Evolutionary conservation across 2,113 vertebrate species (phyloP).

Genomic region (Mormyrus iriodes): DNA sequence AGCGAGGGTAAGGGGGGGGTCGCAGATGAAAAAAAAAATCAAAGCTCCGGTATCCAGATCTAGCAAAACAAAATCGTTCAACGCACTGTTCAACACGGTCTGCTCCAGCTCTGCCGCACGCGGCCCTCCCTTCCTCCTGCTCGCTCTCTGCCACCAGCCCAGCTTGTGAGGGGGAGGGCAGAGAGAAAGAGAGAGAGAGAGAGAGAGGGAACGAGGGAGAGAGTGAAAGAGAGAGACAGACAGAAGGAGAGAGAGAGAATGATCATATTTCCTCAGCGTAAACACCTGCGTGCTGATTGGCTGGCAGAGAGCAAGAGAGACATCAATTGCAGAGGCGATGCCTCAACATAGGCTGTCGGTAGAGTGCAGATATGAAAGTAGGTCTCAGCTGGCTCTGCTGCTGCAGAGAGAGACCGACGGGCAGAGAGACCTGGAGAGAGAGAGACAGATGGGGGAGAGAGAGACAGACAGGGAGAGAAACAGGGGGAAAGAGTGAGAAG

Average conservation of each 20-base stretch:
- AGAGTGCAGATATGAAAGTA: conserved; percentile 49
- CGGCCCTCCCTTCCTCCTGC: conserved; percentile 35
- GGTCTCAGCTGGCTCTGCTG: conserved; percentile 47
- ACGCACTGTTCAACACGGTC: conserved; percentile 32
- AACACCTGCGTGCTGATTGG: conserved; percentile 27
- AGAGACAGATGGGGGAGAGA: background rate
- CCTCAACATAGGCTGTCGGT: conserved; percentile 32
- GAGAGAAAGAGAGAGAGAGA: conserved; percentile 5
- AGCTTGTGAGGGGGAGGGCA: conserved; percentile 23
- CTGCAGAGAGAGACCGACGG: conserved; percentile 37
- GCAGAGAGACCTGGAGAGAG: conserved; percentile 24
- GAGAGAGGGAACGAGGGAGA: background rate
- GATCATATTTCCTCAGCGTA: conserved; percentile 43
- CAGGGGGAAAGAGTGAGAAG: background rate
- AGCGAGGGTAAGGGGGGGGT: conserved; percentile 2
- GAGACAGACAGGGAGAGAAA: background rate
- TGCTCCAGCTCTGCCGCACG: conserved; percentile 37
- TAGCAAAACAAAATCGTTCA: conserved; percentile 13
- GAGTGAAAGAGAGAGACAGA: conserved; percentile 13
- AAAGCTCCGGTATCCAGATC: conserved; percentile 39
- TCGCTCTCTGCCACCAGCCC: conserved; percentile 38
- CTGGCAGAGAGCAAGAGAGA: conserved; percentile 23
- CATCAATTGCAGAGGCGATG: conserved; percentile 29
- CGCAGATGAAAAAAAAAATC: conserved; percentile 20
- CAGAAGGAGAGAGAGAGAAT: background rate